Evolutionary conservation across 1,140 invertebrate genomes (phyloP).

Genomic region (Potamilus streckersoni): DNA sequence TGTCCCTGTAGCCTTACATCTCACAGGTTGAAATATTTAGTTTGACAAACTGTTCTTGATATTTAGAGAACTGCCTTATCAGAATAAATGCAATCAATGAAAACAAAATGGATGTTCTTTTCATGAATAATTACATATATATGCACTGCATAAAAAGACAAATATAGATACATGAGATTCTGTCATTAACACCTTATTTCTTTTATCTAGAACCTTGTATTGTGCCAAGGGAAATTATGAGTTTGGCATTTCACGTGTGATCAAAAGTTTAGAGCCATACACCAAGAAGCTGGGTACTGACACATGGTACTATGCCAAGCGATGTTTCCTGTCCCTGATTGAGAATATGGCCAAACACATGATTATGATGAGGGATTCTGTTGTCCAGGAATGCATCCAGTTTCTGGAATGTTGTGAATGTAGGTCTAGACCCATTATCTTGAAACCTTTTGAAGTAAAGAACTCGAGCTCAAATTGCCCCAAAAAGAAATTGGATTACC

Average conservation of each 20-base stretch:
- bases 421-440: constrained; percentile 51
- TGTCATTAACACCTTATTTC: background rate
- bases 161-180: too few species aligned
- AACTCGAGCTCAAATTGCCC: background rate
- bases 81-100: too few species aligned
- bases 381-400: constrained; percentile 89
- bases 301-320: constrained; percentile 97
- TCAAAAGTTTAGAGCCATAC: constrained; percentile 95
- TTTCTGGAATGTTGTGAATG: constrained; percentile 92
- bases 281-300: constrained; percentile 95
- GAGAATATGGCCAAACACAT: constrained; percentile 94
- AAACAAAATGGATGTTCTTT: too few species aligned
- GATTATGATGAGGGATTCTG: constrained; percentile 87
- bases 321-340: constrained; percentile 92
- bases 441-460: background rate
- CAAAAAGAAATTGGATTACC: background rate
- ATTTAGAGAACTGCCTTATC: too few species aligned
- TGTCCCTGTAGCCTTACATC: too few species aligned
- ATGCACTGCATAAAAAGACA: too few species aligned
- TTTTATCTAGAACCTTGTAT: constrained; percentile 82
- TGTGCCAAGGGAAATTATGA: constrained; percentile 99
- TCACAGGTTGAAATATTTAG: too few species aligned
- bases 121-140: too few species aligned
- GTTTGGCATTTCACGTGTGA: constrained; percentile 97
- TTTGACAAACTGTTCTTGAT: too few species aligned